A percentile compares a stretch with the other conserved stretches of the same genome.
Evolutionary conservation across 2,113 vertebrate species (phyloP).

Genomic region (Poecile atricapillus): DNA sequence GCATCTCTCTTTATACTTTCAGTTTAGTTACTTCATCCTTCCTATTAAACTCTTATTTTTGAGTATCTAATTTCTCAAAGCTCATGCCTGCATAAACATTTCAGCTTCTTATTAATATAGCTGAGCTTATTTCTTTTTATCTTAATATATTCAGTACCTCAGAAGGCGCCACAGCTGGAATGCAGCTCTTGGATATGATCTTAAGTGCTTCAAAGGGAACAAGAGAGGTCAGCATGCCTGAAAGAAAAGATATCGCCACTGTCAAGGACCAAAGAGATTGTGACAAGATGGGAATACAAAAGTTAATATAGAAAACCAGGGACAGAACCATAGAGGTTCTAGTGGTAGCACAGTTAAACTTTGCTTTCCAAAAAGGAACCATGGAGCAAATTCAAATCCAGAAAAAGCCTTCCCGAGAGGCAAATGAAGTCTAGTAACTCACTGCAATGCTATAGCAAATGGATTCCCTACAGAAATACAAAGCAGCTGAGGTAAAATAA

Average conservation of each 20-base stretch:
- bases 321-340: neutral
- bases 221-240: constrained; percentile 32
- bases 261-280: constrained; percentile 42
- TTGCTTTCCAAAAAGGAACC: neutral
- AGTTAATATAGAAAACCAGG: neutral
- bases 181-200: constrained; percentile 48
- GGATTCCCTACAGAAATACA: neutral
- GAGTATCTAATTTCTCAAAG: constrained; percentile 44
- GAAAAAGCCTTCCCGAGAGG: neutral
- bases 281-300: constrained; percentile 35
- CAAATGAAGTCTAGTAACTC: neutral
- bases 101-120: constrained; percentile 51
- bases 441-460: neutral
- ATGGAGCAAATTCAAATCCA: neutral
- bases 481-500: neutral
- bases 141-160: constrained; percentile 61
- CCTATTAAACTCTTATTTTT: neutral
- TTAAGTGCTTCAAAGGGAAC: constrained; percentile 38
- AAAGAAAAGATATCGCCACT: constrained; percentile 43
- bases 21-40: neutral
- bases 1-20: neutral
- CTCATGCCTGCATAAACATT: constrained; percentile 48
- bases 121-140: constrained; percentile 44
- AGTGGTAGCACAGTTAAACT: neutral
- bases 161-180: constrained; percentile 56